Evolutionary conservation across 2,797 vertebrate genomes (phyloP).

Genomic region (Neosilurus mollespiculum): DNA sequence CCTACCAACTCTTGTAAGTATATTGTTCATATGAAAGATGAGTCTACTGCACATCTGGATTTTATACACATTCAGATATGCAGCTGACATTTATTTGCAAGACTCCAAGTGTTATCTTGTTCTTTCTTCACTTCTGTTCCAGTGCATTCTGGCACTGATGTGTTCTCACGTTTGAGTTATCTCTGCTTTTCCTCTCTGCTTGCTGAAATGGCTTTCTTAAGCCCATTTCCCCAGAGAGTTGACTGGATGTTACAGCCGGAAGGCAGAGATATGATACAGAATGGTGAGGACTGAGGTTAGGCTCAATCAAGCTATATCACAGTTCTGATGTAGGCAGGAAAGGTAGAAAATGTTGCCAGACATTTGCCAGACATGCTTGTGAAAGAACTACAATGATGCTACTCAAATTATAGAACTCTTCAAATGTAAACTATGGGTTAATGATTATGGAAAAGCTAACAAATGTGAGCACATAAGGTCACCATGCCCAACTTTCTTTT

Average conservation of each 20-base stretch:
- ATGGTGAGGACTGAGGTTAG: not conserved
- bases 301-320: not conserved
- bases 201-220: constrained; percentile 50
- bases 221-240: constrained; percentile 36
- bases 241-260: constrained; percentile 31
- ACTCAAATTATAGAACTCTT: not conserved
- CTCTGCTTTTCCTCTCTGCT: constrained; percentile 47
- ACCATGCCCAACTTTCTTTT: not conserved
- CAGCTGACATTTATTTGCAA: constrained; percentile 23
- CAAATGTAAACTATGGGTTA: constrained; percentile 25
- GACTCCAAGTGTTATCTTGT: constrained; percentile 66
- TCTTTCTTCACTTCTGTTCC: constrained; percentile 61
- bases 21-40: not conserved
- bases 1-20: no score
- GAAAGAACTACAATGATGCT: not conserved
- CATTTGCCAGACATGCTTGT: not conserved
- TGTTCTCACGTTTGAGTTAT: constrained; percentile 44
- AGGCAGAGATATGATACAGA: not conserved
- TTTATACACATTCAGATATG: not conserved
- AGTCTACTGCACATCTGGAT: not conserved
- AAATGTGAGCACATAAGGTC: not conserved
- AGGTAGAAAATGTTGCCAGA: not conserved
- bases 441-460: constrained; percentile 26
- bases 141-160: constrained; percentile 51
- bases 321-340: not conserved